Percentiles rank a stretch among this genome's conserved stretches.
phyloP scores from a whole-genome alignment of 2,888 invertebrate genomes.

The Archips xylosteana region DNA sequence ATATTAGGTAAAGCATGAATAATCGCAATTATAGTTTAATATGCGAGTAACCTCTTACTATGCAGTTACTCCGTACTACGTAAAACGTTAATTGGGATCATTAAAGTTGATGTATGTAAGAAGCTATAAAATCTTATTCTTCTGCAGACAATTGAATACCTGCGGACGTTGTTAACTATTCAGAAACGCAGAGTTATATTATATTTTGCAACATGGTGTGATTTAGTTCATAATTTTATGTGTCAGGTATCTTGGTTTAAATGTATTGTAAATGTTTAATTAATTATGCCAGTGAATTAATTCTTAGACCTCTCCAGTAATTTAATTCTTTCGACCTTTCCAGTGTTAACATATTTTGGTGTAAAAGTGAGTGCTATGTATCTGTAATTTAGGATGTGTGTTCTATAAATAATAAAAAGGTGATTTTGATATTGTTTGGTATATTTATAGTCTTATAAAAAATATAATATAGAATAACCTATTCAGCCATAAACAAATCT shows the following conservation, averaged over 20 bases:
- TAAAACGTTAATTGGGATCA: conserved; percentile 3
- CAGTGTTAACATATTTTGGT: neutral
- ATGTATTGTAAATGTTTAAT: neutral
- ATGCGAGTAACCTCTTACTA: neutral
- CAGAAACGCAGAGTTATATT: too few species aligned
- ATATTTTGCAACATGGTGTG: too few species aligned
- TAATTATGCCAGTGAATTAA: neutral
- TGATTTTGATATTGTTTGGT: neutral
- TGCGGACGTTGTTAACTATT: neutral
- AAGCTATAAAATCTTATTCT: conserved; percentile 3
- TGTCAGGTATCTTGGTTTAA: neutral
- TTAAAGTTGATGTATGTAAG: neutral
- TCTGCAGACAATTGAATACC: conserved; percentile 26
- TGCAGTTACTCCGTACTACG: neutral
- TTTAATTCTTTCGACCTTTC: too few species aligned
- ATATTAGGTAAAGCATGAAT: neutral
- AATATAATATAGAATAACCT: neutral
- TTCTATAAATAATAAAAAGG: conserved; percentile 3
- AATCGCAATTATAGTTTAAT: neutral
- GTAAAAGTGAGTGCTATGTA: neutral
- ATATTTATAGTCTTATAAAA: conserved; percentile 1
- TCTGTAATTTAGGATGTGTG: conserved; percentile 7
- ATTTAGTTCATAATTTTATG: too few species aligned
- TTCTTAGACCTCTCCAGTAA: neutral
- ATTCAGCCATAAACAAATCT: neutral